These are phyloP conservation scores for Tachina grossa DNA, from an alignment of 2,888 invertebrate genomes.

Conservation along the genomic window DNA sequence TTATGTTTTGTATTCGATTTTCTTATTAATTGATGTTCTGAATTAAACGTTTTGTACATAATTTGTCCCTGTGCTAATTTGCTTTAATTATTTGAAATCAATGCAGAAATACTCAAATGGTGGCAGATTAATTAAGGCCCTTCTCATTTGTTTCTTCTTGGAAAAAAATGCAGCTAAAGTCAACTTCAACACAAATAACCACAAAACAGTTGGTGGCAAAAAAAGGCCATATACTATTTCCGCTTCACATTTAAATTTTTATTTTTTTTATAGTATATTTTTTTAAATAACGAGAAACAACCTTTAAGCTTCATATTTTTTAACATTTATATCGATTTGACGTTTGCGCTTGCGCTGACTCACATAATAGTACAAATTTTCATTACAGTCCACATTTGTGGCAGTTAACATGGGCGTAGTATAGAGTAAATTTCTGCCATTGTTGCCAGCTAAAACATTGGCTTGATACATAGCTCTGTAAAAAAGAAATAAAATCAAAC, in stretches of 20 bases:
- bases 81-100: slow-evolving; percentile 41
- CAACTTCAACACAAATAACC: background rate
- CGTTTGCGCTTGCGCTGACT: slow-evolving; percentile 76
- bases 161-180: background rate
- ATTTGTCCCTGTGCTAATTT: slow-evolving; percentile 59
- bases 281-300: background rate
- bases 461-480: slow-evolving; percentile 73
- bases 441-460: slow-evolving; percentile 62
- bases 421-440: slow-evolving; percentile 64
- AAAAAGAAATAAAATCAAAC: background rate
- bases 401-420: slow-evolving; percentile 56
- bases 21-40: slow-evolving; percentile 49
- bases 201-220: slow-evolving; percentile 11
- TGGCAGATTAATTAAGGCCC: slow-evolving; percentile 40
- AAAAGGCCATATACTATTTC: background rate
- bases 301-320: slow-evolving; percentile 75
- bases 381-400: slow-evolving; percentile 66
- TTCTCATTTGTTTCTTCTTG: background rate
- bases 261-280: background rate
- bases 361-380: slow-evolving; percentile 73
- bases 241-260: background rate
- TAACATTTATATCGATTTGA: slow-evolving; percentile 76
- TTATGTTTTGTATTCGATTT: slow-evolving; percentile 2
- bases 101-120: background rate
- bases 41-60: slow-evolving; percentile 26